Conservation (phyloP, 2,113 vertebrate genomes). For the Butorides virescens region DNA sequence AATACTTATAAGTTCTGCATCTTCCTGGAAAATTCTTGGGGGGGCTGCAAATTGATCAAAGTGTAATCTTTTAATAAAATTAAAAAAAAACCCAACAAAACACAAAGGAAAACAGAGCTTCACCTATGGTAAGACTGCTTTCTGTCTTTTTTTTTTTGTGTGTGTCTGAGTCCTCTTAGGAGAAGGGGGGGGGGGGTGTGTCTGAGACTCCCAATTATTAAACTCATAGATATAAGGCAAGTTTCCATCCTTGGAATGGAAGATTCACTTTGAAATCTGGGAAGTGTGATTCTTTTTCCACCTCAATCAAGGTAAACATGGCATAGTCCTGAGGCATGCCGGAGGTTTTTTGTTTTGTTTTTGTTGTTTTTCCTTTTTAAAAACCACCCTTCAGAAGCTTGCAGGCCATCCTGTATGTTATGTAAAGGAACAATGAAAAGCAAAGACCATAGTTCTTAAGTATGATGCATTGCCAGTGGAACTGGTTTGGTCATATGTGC, state of each 20-base stretch:
- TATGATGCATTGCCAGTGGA: background rate
- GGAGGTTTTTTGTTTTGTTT: background rate
- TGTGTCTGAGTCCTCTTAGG: background rate
- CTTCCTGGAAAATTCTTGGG: background rate
- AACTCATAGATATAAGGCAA: background rate
- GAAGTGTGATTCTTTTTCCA: background rate
- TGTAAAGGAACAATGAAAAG: background rate
- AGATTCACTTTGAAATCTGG: background rate
- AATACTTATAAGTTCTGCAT: background rate
- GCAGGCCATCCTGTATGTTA: background rate
- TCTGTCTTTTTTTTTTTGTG: too few species aligned
- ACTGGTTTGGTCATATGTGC: background rate
- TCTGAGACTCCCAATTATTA: background rate
- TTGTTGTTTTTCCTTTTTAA: background rate
- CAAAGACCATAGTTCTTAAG: background rate
- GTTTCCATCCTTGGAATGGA: background rate
- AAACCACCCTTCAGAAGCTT: background rate
- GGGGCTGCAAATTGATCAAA: background rate
- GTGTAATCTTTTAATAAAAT: background rate
- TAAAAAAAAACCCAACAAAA: background rate
- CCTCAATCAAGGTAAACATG: background rate
- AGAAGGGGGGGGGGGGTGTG: accelerated
- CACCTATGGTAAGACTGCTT: background rate
- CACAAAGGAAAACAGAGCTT: background rate
- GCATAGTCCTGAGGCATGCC: background rate